Base-by-base conservation (phyloP, 2,888 invertebrate genomes). In the Sisyra nigra region DNA sequence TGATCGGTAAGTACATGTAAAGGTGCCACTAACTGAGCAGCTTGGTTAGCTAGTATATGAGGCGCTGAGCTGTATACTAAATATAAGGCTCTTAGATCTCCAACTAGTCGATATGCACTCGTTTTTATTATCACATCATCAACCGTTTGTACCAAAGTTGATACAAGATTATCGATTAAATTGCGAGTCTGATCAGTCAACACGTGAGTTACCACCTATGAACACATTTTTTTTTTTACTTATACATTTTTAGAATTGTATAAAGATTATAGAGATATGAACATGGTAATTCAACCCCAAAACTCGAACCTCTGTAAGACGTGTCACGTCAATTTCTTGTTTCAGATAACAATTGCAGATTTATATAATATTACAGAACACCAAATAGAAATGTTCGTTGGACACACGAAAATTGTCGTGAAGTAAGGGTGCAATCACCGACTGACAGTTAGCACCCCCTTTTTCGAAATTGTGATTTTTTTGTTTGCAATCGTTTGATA, bases 121-220 rank as follows among this genome's bases (percentile, higher is more conserved):
- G 64, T 63, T 46, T 60, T 58, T n/a, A 71, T 57, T 48, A 71
- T 69, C 15, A 69, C 62, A 1, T 67, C 65, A 29, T 61, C 63
- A 3, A 69, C 65, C 55, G 68, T 67, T 37, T 68, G 67, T 45
- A 62, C 66, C 49, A 76, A 58, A 3, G 74, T 68, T n/a, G 68
- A 68, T n/a, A 76, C 71, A 7, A 75, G 65, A 50, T 68, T 73
- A 50, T 74, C 72, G 44, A 76, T 69, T 52, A 76, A 65, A 31
- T 68, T 66, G 48, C 72, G 62, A 1, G 74, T 74, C 53, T 72
- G 72, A 49, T 73, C 72, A 3, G 71, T 70, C 31, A 74, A 55
- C 42, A 74, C 75, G 52, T 74, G 75, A 33, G 68, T 67, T 15
- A 74, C 71, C 29, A 73, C 71, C 72, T 72, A 49, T 5, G 53